These are phyloP conservation scores for Zonitis immaculata DNA, from an alignment of 2,888 invertebrate genomes.

Conservation along the genomic window DNA sequence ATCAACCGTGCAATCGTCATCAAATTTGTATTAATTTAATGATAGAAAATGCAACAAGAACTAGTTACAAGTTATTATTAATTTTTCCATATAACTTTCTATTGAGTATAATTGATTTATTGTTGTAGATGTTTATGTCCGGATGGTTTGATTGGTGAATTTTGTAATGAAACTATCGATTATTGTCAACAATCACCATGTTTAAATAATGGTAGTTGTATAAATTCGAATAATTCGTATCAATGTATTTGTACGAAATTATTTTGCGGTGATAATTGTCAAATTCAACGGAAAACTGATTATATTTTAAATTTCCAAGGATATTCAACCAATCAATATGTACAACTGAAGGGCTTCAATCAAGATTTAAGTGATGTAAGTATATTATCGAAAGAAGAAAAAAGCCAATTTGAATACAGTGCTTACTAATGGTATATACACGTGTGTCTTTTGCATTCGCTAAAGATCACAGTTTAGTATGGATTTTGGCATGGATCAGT, in stretches of 20 bases:
- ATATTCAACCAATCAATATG: constrained; percentile 57
- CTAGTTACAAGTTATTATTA: constrained; percentile 47
- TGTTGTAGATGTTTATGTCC: constrained; percentile 53
- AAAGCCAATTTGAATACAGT: too few species aligned
- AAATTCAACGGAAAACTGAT: constrained; percentile 49
- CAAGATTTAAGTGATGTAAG: constrained; percentile 50
- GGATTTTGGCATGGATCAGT: too few species aligned
- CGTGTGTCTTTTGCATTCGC: too few species aligned
- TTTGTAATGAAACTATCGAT: constrained; percentile 50
- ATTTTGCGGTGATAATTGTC: constrained; percentile 52
- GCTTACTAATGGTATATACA: too few species aligned
- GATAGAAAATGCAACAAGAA: constrained; percentile 43
- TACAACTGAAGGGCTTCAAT: constrained; percentile 50
- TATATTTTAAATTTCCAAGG: constrained; percentile 56
- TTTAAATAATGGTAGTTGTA: constrained; percentile 46
- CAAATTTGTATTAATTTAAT: constrained; percentile 48
- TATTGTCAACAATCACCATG: constrained; percentile 50
- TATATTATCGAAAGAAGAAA: not conserved
- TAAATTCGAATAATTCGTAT: constrained; percentile 38
- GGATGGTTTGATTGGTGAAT: constrained; percentile 51
- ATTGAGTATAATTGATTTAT: constrained; percentile 8
- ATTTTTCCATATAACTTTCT: too few species aligned
- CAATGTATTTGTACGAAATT: constrained; percentile 52
- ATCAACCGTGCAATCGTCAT: constrained; percentile 51
- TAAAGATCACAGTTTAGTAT: too few species aligned